Conservation (phyloP, 1,140 invertebrate genomes). For the Rhynchophorus ferrugineus region DNA sequence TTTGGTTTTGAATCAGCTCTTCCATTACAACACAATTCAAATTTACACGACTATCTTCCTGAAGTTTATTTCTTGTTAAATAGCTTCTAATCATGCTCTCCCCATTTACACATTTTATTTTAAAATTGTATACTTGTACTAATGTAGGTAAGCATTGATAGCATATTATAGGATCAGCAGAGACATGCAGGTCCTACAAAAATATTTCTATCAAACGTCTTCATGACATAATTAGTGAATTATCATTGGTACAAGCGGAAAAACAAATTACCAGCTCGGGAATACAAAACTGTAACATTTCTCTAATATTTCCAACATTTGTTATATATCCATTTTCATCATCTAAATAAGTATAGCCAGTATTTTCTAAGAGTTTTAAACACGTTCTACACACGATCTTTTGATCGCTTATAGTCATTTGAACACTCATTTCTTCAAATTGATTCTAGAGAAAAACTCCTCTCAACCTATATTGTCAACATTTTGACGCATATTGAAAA, state of each 20-base stretch:
- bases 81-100: conserved; percentile 20
- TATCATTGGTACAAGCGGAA: neutral
- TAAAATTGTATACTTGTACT: conserved; percentile 24
- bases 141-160: conserved; percentile 19
- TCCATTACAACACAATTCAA: conserved; percentile 21
- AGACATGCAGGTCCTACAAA: conserved; percentile 26
- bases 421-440: conserved; percentile 7
- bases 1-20: conserved; percentile 18
- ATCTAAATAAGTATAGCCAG: conserved; percentile 21
- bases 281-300: conserved; percentile 25
- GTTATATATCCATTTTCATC: conserved; percentile 19
- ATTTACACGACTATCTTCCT: conserved; percentile 22
- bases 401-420: conserved; percentile 6
- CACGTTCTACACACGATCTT: conserved; percentile 23
- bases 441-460: too few species aligned
- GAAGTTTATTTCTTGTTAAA: conserved; percentile 20
- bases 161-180: conserved; percentile 22
- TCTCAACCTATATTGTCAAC: too few species aligned
- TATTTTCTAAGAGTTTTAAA: conserved; percentile 19
- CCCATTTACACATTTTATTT: conserved; percentile 22
- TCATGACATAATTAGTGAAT: neutral
- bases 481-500: too few species aligned
- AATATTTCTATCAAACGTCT: neutral
- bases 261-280: conserved; percentile 23
- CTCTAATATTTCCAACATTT: conserved; percentile 22